Base-by-base conservation (phyloP, 2,888 invertebrate genomes). In the Liposcelis brunnea region DNA sequence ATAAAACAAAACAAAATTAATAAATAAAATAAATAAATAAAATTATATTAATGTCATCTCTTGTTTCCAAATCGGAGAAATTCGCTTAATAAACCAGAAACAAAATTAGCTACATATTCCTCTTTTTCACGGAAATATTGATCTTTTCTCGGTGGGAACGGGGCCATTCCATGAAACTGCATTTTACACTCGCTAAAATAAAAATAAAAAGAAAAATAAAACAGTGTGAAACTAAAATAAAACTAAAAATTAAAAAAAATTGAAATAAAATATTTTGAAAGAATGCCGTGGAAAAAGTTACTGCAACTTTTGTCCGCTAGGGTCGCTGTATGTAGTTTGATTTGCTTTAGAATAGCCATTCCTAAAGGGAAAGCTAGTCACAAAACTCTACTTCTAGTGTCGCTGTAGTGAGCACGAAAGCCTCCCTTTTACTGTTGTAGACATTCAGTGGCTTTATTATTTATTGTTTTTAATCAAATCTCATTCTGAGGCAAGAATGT, bases 81-180 rank as follows among this genome's bases (percentile, higher is more conserved):
- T 18, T 40, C 19, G 6, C 11, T 14, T 40, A 40, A 40, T 15
- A 40, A 11, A 6, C 40, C 40, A 19, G 40, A 19, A 6, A 40
- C 40, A 21, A 40, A 40, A 19, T 40, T 35, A 6, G 35, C 4
- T 10, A 35, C 35, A 16, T 6, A 35, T 10, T 35, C 35, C 10
- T 35, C 35, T 16, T 35, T 35, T 7, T 35, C 35, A 14, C 35
- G 14, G 35, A 6, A 35, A 16, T 15, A 35, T 7, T 14, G 14
- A 6, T 35, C 16, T 35, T 16, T 14, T 35, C 7, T 15, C 14
- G 35, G 16, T 16, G 16, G 12, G 21, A 18, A 40, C 19, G 40
- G 15, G 6, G 40, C 12, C 40, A 40, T 40, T n/a, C 16, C 40
- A 40, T 40, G 40, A n/a, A 40, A 19, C 19, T 40, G 40, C 40